Evolutionary conservation across 2,888 invertebrate genomes (phyloP).

Genomic region (Lasioglossum vierecki): DNA sequence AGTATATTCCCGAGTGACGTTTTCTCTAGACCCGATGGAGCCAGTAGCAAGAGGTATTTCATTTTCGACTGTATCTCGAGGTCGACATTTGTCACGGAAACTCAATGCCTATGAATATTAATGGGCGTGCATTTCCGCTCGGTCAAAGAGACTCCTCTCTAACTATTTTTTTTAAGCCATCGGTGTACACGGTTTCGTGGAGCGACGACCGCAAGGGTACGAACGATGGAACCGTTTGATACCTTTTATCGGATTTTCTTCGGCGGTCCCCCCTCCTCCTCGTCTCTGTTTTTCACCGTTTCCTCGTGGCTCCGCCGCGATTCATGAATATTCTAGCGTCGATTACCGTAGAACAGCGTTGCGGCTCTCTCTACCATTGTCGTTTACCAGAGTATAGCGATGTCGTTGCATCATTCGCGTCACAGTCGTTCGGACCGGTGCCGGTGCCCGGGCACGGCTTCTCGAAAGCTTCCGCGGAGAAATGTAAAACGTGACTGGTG

Average conservation of each 20-base stretch:
- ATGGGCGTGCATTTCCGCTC: conserved; percentile 13
- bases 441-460: neutral
- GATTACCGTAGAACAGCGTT: conserved; percentile 67
- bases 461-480: conserved; percentile 42
- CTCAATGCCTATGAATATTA: conserved; percentile 40
- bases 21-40: neutral
- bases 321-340: conserved; percentile 77
- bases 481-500: conserved; percentile 54
- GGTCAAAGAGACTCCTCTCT: conserved; percentile 5
- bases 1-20: neutral
- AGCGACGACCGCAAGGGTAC: conserved; percentile 24
- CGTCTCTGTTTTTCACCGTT: conserved; percentile 39
- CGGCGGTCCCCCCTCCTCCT: conserved; percentile 18
- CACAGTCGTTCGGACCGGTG: conserved; percentile 29
- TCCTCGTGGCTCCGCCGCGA: conserved; percentile 26
- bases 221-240: conserved; percentile 51
- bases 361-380: conserved; percentile 64
- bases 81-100: conserved; percentile 15
- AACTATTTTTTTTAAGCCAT: neutral
- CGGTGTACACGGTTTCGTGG: conserved; percentile 31
- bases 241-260: conserved; percentile 60
- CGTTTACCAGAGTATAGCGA: conserved; percentile 63
- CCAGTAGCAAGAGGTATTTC: neutral
- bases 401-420: conserved; percentile 58
- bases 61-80: neutral